Conservation (phyloP, 2,113 vertebrate species). For the Fregata magnificens region DNA sequence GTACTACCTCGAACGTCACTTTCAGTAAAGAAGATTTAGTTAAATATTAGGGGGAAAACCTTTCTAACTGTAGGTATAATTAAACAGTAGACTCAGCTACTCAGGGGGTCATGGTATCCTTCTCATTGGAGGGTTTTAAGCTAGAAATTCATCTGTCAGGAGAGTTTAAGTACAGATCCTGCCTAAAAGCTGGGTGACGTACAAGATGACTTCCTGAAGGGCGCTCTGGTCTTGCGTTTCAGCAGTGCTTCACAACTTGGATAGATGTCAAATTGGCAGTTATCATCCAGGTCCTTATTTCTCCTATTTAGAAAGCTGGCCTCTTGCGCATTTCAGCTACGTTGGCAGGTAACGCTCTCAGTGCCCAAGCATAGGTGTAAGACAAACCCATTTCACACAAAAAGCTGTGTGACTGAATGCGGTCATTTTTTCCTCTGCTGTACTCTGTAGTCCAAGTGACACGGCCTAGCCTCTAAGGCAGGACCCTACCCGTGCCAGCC, state of each 20-base stretch:
- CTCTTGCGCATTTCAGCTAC: background rate
- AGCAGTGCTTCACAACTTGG: background rate
- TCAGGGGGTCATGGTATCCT: background rate
- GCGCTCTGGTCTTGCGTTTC: background rate
- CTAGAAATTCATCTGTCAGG: background rate
- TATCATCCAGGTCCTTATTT: background rate
- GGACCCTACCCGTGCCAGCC: background rate
- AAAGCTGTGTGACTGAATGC: rapidly evolving
- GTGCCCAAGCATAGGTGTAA: too few species aligned
- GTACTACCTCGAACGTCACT: rapidly evolving
- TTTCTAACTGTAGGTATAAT: background rate
- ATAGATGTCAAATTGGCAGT: background rate
- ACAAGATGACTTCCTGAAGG: background rate
- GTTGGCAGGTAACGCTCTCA: background rate
- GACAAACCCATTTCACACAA: rapidly evolving
- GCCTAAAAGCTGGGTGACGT: background rate
- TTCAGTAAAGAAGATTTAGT: background rate
- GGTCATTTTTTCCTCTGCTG: rapidly evolving
- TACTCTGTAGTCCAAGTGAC: too few species aligned
- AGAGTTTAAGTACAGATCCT: background rate
- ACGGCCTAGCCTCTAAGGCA: rapidly evolving
- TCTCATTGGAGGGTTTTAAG: background rate
- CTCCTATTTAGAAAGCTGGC: background rate
- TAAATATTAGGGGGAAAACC: background rate
- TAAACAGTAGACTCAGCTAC: background rate